phyloP scores from a whole-genome alignment of 2,113 vertebrate genomes.

The Mohoua ochrocephala region DNA sequence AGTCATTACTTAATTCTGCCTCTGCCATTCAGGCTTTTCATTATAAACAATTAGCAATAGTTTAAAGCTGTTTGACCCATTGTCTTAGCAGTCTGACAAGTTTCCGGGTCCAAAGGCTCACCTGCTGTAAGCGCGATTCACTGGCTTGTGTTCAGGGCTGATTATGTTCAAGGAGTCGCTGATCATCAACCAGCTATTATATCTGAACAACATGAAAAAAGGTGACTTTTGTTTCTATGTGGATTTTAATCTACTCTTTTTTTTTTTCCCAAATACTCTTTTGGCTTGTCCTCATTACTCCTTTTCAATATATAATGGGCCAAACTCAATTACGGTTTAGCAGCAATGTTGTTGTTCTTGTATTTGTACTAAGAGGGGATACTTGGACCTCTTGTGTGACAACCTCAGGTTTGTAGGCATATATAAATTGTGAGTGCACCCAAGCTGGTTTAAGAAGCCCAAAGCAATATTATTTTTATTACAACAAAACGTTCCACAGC shows the following conservation, averaged over 20 bases:
- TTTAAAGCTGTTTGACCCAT: neutral
- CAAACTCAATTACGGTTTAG: neutral
- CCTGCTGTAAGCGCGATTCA: neutral
- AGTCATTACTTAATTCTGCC: neutral
- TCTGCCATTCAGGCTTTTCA: neutral
- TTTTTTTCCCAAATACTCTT: neutral
- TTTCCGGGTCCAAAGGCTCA: accelerated
- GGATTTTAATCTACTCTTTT: neutral
- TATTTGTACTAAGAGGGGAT: neutral
- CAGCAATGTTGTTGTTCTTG: neutral
- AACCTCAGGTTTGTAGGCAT: neutral
- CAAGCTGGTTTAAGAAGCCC: neutral
- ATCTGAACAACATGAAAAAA: neutral
- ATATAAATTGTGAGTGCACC: neutral
- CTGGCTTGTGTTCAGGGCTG: neutral
- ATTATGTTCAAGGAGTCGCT: accelerated
- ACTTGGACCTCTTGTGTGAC: neutral
- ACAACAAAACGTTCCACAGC: neutral
- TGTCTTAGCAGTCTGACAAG: neutral
- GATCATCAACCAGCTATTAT: neutral
- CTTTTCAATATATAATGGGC: neutral
- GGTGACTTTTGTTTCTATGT: neutral
- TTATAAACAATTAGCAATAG: neutral
- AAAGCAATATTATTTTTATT: neutral
- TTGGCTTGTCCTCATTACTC: neutral